phyloP scores from a whole-genome alignment of 2,888 invertebrate species.

The Cancer borealis region DNA sequence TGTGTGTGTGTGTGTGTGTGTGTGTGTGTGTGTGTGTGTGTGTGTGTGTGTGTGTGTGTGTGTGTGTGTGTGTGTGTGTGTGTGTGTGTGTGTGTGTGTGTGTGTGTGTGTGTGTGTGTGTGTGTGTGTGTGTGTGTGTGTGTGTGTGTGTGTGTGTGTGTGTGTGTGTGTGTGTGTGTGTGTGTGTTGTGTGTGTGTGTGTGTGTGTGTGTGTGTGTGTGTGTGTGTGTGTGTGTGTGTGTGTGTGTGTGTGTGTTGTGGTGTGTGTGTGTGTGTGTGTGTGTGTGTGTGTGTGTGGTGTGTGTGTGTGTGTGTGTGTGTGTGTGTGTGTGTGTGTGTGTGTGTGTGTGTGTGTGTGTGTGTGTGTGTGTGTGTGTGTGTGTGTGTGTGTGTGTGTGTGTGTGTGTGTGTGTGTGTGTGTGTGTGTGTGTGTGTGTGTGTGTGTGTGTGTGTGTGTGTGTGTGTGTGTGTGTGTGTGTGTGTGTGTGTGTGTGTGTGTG shows the following conservation, averaged over 20 bases:
- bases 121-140: no score
- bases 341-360: background rate
- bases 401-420: constrained; percentile 24
- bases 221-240: no score
- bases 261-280: background rate
- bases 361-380: constrained; percentile 46
- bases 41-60: no score
- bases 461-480: background rate
- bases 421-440: background rate
- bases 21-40: background rate
- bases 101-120: no score
- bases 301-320: background rate
- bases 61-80: background rate
- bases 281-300: background rate
- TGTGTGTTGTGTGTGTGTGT: no score
- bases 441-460: background rate
- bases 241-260: no score
- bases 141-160: no score
- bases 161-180: no score
- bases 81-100: no score
- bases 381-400: constrained; percentile 32
- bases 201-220: no score
- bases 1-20: background rate
- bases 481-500: background rate
- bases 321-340: background rate